Evolutionary conservation across 2,113 vertebrate genomes (phyloP).

Genomic region (Nannospalax galili): DNA sequence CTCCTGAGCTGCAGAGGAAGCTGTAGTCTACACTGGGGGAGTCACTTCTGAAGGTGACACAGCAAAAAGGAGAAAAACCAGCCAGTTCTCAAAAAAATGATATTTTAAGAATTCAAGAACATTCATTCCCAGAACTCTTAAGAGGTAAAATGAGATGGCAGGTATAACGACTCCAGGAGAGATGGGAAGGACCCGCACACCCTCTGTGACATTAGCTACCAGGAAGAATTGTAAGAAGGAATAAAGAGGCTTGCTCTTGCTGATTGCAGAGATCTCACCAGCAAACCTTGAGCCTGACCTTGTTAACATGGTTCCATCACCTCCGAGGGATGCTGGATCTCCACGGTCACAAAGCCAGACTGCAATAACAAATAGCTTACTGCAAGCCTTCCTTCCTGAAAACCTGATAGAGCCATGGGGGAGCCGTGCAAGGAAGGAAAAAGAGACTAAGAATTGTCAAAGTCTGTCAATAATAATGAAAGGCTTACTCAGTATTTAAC

Average conservation of each 20-base stretch:
- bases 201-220: neutral
- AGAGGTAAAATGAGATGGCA: neutral
- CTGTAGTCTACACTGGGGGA: neutral
- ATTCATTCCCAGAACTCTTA: neutral
- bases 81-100: neutral
- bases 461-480: accelerated
- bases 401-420: neutral
- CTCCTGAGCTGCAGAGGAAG: neutral
- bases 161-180: neutral
- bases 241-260: accelerated
- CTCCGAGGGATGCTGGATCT: neutral
- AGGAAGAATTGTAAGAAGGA: accelerated
- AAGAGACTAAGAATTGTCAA: no score
- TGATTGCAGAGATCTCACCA: accelerated
- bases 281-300: accelerated
- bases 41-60: neutral
- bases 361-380: no score
- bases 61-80: neutral
- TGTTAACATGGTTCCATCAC: accelerated
- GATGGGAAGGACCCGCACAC: no score
- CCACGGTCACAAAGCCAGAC: neutral
- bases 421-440: neutral
- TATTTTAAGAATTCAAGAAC: neutral
- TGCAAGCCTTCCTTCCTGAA: accelerated
- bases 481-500: neutral